These are phyloP conservation scores for Alentia gelatinosa DNA, from an alignment of 2,888 invertebrate species.

Conservation along the genomic window DNA sequence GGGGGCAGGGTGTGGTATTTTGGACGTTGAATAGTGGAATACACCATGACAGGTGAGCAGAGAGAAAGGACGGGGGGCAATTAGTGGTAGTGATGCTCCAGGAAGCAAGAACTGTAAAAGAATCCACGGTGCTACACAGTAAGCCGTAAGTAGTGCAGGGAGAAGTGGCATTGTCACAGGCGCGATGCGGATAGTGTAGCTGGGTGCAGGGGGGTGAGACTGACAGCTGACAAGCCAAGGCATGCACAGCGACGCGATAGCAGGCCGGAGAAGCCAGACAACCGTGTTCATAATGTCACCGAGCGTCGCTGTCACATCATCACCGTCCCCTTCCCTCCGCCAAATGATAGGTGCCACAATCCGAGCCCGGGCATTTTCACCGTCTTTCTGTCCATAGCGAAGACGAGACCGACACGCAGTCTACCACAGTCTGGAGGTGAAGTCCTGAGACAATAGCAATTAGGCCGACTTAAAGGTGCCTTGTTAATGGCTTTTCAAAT, in stretches of 20 bases:
- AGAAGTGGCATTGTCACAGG: not conserved
- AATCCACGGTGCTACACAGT: not conserved
- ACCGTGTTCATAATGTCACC: not conserved
- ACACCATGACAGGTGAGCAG: too few species aligned
- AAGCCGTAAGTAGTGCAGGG: not conserved
- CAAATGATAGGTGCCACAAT: not conserved
- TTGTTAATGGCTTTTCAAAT: slow-evolving; percentile 12
- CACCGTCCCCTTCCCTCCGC: not conserved
- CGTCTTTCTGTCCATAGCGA: not conserved
- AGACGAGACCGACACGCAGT: not conserved
- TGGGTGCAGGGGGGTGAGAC: too few species aligned
- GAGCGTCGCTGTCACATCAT: not conserved
- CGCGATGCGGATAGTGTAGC: too few species aligned
- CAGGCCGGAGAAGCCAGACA: not conserved
- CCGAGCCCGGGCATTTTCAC: not conserved
- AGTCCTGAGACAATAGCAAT: not conserved
- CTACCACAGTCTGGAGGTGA: not conserved
- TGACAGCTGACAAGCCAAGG: not conserved
- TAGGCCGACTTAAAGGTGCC: not conserved
- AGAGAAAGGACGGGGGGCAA: too few species aligned
- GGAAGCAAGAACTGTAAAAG: not conserved
- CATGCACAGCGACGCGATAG: not conserved
- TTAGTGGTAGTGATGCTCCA: not conserved
- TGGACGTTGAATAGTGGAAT: too few species aligned
- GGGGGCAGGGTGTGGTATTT: too few species aligned